A percentile compares a stretch with the other conserved stretches of the same genome.
Conservation (phyloP, 2,888 invertebrate genomes). For the Phyllotreta striolata region DNA sequence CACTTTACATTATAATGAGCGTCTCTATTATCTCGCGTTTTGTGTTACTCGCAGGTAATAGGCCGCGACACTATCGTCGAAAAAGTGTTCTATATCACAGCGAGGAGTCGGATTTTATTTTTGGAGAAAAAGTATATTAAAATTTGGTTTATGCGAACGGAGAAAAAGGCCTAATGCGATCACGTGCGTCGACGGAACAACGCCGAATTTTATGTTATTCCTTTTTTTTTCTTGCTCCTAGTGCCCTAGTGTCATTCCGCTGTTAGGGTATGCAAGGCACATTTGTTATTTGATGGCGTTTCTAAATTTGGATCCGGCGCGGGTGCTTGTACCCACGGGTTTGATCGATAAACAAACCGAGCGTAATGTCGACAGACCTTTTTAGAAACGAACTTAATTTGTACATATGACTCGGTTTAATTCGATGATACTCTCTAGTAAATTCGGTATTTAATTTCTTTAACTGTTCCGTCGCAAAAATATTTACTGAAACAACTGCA, state of each 20-base stretch:
- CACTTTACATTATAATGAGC: conserved; percentile 12
- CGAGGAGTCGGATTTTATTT: not conserved
- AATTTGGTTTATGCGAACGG: not conserved
- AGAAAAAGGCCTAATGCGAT: conserved; percentile 5
- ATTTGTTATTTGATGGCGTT: conserved; percentile 35
- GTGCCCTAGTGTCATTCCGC: conserved; percentile 29
- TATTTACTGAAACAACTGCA: conserved; percentile 13
- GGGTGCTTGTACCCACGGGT: conserved; percentile 21
- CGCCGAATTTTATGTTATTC: conserved; percentile 16
- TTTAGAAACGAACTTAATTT: conserved; percentile 1
- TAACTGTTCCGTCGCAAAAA: not conserved
- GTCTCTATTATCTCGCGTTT: not conserved
- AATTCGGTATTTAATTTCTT: not conserved
- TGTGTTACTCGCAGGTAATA: not conserved
- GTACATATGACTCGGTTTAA: too few species aligned
- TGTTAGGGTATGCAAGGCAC: conserved; percentile 34
- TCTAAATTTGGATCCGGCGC: conserved; percentile 24
- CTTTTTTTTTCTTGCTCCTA: conserved; percentile 15
- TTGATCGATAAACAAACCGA: conserved; percentile 32
- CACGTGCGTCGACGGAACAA: not conserved
- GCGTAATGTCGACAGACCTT: conserved; percentile 29
- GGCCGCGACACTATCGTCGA: not conserved
- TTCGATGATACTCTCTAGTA: not conserved
- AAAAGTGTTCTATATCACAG: not conserved
- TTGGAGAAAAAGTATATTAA: not conserved